These are phyloP conservation scores for Cyprinodon tularosa DNA, from an alignment of 2,113 vertebrate genomes.

Conservation along the genomic window DNA sequence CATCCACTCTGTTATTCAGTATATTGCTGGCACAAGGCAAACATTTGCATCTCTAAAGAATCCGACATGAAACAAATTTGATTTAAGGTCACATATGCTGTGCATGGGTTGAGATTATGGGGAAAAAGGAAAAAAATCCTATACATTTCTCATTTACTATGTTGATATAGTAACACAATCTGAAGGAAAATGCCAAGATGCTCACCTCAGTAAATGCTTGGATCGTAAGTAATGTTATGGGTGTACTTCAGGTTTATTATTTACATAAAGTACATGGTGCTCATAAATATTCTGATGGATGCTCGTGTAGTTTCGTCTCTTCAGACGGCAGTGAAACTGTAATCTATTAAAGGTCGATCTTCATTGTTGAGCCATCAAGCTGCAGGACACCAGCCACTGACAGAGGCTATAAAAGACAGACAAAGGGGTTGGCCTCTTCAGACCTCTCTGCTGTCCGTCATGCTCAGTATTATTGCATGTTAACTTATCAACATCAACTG, in stretches of 20 bases:
- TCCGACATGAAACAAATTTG: constrained; percentile 28
- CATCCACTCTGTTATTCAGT: constrained; percentile 3
- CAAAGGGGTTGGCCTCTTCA: constrained; percentile 21
- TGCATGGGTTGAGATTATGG: constrained; percentile 7
- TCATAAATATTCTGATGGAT: constrained; percentile 25
- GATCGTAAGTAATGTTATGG: constrained; percentile 7
- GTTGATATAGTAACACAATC: constrained; percentile 18
- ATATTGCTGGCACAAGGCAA: constrained; percentile 30
- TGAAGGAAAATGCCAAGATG: not conserved
- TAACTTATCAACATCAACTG: not conserved
- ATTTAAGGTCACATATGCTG: constrained; percentile 23
- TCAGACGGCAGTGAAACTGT: not conserved
- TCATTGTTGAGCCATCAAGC: constrained; percentile 43
- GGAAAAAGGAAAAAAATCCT: constrained; percentile 25
- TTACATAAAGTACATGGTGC: constrained; percentile 1
- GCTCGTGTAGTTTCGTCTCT: constrained; percentile 7
- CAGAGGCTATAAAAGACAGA: constrained; percentile 19
- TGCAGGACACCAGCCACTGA: constrained; percentile 29
- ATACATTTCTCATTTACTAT: constrained; percentile 18
- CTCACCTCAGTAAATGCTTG: not conserved
- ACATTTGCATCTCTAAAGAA: constrained; percentile 41
- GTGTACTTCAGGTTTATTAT: constrained; percentile 1
- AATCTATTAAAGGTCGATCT: constrained; percentile 25
- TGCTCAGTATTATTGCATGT: constrained; percentile 1
- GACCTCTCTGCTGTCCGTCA: constrained; percentile 12